Evolutionary conservation across 2,113 vertebrate genomes (phyloP), one percentile per base, ranked within the genome.

Genomic region (Dolichotis patagonum): DNA sequence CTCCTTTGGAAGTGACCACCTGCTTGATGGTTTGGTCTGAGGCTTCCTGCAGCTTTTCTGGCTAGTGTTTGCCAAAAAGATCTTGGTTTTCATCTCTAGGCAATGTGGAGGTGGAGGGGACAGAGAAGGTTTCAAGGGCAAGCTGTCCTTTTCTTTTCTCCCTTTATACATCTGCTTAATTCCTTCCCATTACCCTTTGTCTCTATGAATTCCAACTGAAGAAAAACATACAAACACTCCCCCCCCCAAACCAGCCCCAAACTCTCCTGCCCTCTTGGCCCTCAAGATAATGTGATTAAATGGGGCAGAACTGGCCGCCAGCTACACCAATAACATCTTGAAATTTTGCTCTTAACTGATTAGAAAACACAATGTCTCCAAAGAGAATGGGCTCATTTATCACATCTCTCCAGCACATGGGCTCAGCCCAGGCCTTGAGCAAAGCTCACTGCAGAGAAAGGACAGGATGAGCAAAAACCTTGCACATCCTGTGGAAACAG

Each of bases 231-330:
- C 58, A 12, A 9, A 52, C 49, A 52, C 2, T 7, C 9, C 46
- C 46, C 46, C 46, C 46, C 5, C 20, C n/a, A 41, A 17, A 32
- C 28, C 16, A 78, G 12, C 20, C 28, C 32, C 26, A 19, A 46
- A 94, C 22, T 90, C 69, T 85, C 90, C 35, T 89, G 58, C 73
- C 56, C 81, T 90, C 26, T 91, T 85, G 75, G 20, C 38, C 90
- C 83, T 96, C 87, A 60, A 97, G 82, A 90, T 62, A n/a, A 96
- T 97, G 71, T 95, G 93, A 89, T 46, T 93, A 92, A 97, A 96
- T 96, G 46, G 81, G 82, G 90, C 3, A 69, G 80, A 62, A 35
- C 93, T 93, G 60, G 8, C 67, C 60, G 9, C 28, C 54, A 96
- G 71, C 67, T 77, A 84, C 82, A 96, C 94, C 85, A 77, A 63